Conservation (phyloP, 2,888 invertebrate genomes). For the Perdita meconis region DNA sequence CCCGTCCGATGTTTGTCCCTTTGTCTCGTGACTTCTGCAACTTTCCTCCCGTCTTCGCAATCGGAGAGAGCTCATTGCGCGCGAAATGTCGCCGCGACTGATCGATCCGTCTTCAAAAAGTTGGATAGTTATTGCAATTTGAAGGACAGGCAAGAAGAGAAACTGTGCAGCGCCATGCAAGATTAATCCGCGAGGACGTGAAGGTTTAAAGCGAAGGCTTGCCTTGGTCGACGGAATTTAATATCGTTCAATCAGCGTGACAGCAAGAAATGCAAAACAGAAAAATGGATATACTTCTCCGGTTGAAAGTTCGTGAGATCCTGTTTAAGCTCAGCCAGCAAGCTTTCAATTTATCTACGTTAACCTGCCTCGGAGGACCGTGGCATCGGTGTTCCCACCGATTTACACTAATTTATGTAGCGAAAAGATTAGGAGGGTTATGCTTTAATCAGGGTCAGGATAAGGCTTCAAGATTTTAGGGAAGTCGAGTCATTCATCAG, state of each 20-base stretch:
- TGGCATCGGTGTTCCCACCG: conserved; percentile 9
- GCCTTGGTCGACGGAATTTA: background rate
- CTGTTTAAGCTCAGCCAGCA: background rate
- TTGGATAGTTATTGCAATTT: background rate
- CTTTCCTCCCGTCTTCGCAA: conserved; percentile 2
- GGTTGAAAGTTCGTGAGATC: background rate
- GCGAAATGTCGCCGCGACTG: background rate
- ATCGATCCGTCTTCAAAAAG: background rate
- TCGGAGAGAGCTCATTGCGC: background rate
- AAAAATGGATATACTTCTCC: background rate
- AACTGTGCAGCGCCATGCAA: no score
- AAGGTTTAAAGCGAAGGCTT: background rate
- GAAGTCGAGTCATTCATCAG: conserved; percentile 32
- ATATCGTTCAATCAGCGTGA: background rate
- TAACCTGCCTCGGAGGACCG: conserved; percentile 4
- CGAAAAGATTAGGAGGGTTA: conserved; percentile 29
- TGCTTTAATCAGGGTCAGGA: conserved; percentile 23
- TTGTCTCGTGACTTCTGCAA: conserved; percentile 11
- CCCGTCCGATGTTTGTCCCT: background rate
- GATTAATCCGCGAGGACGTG: background rate
- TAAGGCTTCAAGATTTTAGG: conserved; percentile 34
- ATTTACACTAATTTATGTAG: conserved; percentile 25
- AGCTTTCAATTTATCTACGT: conserved; percentile 33
- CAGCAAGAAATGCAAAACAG: no score
- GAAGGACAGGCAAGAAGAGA: background rate